phyloP scores from a whole-genome alignment of 1,140 invertebrate species.

The Popillia japonica region DNA sequence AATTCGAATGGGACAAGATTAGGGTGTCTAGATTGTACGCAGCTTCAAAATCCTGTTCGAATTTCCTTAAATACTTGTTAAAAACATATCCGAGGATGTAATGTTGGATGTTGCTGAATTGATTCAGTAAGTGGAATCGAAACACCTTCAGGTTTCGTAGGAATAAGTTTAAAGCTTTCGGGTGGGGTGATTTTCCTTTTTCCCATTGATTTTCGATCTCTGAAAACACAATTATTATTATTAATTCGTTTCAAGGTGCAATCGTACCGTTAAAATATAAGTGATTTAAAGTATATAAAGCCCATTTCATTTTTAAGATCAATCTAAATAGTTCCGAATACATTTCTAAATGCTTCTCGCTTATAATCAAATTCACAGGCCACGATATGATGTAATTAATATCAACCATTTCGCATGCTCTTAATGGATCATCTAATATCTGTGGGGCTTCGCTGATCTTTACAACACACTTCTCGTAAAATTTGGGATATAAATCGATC shows the following conservation, averaged over 20 bases:
- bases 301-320: constrained; percentile 71
- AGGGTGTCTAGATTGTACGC: constrained; percentile 53
- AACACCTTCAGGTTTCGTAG: constrained; percentile 66
- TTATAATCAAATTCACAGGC: constrained; percentile 67
- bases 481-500: constrained; percentile 53
- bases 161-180: constrained; percentile 7
- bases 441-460: constrained; percentile 47
- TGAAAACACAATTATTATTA: background rate
- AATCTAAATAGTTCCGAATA: constrained; percentile 72
- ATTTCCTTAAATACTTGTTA: constrained; percentile 46
- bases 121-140: constrained; percentile 69
- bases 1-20: constrained; percentile 51
- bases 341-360: constrained; percentile 62
- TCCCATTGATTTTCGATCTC: background rate
- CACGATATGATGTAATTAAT: constrained; percentile 64
- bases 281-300: constrained; percentile 68
- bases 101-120: constrained; percentile 69
- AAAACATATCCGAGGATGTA: constrained; percentile 72
- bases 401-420: constrained; percentile 65
- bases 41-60: constrained; percentile 55
- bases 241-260: too few relatives aligned
- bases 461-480: constrained; percentile 52
- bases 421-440: constrained; percentile 51
- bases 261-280: constrained; percentile 65
- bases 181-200: background rate